A percentile compares a stretch with the other conserved stretches of the same genome.
These are phyloP conservation scores for Macroramphosus scolopax DNA, from an alignment of 2,797 vertebrate species.

Conservation along the genomic window DNA sequence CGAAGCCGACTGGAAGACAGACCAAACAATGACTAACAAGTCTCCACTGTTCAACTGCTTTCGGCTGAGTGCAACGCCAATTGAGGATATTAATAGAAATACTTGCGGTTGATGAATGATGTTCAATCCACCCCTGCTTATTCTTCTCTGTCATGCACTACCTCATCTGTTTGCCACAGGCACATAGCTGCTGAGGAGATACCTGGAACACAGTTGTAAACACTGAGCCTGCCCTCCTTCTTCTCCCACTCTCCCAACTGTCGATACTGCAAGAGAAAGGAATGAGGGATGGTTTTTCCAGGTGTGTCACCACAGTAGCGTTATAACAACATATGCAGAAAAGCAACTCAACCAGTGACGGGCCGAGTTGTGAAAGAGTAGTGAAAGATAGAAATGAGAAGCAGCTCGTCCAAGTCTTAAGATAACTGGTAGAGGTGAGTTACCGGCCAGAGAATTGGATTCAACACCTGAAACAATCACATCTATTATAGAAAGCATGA, in stretches of 20 bases:
- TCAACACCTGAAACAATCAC: too few species aligned
- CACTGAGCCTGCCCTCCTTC: slow-evolving; percentile 31
- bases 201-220: slow-evolving; percentile 56
- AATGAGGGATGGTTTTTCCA: slow-evolving; percentile 51
- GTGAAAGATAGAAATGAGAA: too few species aligned
- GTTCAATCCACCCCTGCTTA: slow-evolving; percentile 47
- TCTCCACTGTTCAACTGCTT: slow-evolving; percentile 55
- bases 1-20: slow-evolving; percentile 56
- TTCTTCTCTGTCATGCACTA: slow-evolving; percentile 52
- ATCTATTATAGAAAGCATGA: too few species aligned
- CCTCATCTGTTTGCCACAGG: slow-evolving; percentile 48
- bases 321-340: slow-evolving; percentile 47
- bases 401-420: too few species aligned
- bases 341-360: slow-evolving; percentile 4
- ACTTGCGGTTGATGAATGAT: slow-evolving; percentile 74
- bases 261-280: slow-evolving; percentile 44
- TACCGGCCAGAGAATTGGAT: too few species aligned
- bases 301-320: slow-evolving; percentile 44
- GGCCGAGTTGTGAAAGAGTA: too few species aligned
- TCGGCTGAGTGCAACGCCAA: slow-evolving; percentile 43
- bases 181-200: slow-evolving; percentile 50
- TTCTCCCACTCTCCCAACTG: slow-evolving; percentile 26
- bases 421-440: too few species aligned
- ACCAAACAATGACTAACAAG: slow-evolving; percentile 72
- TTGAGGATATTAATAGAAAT: slow-evolving; percentile 78